These are phyloP conservation scores for Scaptomyza cyrtandrae DNA, from an alignment of 2,888 invertebrate species.

Conservation along the genomic window DNA sequence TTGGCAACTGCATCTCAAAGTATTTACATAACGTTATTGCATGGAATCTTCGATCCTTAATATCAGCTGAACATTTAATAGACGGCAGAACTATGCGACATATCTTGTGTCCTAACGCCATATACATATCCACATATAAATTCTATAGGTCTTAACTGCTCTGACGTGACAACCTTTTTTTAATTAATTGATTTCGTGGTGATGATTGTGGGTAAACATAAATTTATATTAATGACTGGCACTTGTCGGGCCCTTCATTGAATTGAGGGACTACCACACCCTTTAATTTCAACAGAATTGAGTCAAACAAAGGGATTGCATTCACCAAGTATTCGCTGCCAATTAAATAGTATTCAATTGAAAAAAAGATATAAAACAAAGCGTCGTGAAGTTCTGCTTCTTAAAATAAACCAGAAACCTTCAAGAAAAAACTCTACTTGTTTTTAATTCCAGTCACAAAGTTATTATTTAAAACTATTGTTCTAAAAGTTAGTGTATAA, in stretches of 20 bases:
- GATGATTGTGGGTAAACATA: constrained; percentile 1
- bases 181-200: constrained; percentile 20
- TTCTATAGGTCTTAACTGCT: not conserved
- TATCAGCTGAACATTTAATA: not conserved
- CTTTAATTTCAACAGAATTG: constrained; percentile 8
- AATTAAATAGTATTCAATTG: constrained; percentile 15
- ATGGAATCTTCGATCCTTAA: not conserved
- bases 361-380: not conserved
- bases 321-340: not conserved
- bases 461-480: not conserved
- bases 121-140: not conserved
- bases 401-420: too few species aligned
- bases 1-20: not conserved
- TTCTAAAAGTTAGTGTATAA: not conserved
- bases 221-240: constrained; percentile 3
- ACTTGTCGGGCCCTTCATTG: not conserved
- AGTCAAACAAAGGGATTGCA: constrained; percentile 5
- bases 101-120: not conserved
- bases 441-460: not conserved
- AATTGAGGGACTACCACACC: not conserved
- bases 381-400: too few species aligned
- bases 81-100: too few species aligned
- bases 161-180: constrained; percentile 17
- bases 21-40: not conserved
- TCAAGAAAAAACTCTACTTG: not conserved